Percentiles rank a stretch among this genome's conserved stretches.
Evolutionary conservation across 2,113 vertebrate species (phyloP).

Genomic region (Channa maculata): DNA sequence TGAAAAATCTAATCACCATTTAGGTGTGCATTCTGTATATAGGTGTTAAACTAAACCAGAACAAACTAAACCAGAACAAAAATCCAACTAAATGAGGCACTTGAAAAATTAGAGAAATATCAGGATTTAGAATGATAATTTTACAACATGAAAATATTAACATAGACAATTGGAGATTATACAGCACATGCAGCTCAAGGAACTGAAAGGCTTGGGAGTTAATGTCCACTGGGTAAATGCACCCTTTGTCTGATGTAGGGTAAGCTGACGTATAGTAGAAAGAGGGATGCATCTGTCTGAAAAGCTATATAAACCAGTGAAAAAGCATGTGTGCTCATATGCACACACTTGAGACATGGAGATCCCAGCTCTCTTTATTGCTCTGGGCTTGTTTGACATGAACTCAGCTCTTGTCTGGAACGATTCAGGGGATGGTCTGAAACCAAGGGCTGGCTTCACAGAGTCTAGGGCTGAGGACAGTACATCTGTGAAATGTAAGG

Average conservation of each 20-base stretch:
- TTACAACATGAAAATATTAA: too few species aligned
- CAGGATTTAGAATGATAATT: too few species aligned
- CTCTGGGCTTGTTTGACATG: constrained; percentile 18
- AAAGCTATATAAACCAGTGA: constrained; percentile 45
- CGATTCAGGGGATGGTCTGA: constrained; percentile 3
- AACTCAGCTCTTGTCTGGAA: constrained; percentile 12
- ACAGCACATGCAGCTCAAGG: background rate
- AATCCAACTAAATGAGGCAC: too few species aligned
- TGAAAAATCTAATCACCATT: too few species aligned
- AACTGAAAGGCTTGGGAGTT: background rate
- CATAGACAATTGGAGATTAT: background rate
- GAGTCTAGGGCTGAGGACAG: background rate
- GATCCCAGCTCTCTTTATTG: background rate
- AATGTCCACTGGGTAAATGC: background rate
- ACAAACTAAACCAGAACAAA: too few species aligned
- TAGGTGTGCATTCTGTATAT: too few species aligned
- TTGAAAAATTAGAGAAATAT: background rate
- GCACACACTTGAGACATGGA: constrained; percentile 9
- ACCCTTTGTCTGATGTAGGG: background rate
- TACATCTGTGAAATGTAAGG: constrained; percentile 10
- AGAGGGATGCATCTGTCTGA: background rate
- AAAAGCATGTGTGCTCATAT: background rate
- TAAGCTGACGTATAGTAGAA: background rate
- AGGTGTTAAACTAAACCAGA: too few species aligned
- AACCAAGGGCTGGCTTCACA: background rate